A percentile compares a stretch with the other conserved stretches of the same genome.
phyloP scores from a whole-genome alignment of 2,888 invertebrate species.

The Mellilla xanthometata region DNA sequence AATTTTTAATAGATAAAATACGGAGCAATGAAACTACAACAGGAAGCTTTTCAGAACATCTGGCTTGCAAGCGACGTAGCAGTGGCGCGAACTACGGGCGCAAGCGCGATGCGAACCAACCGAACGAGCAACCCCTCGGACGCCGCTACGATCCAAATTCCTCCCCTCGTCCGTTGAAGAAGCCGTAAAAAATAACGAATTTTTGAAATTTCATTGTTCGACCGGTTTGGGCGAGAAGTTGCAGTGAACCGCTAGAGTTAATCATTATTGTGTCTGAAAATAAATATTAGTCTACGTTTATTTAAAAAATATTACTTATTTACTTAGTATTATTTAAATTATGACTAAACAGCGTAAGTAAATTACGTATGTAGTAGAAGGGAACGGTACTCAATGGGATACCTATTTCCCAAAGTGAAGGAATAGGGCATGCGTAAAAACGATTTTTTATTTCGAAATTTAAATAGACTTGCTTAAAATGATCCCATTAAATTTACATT shows the following conservation, averaged over 20 bases:
- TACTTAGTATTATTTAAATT: too few relatives aligned
- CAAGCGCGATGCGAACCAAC: slow-evolving; percentile 79
- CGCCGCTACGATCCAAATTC: slow-evolving; percentile 64
- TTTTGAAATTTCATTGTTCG: slow-evolving; percentile 70
- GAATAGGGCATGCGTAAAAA: too few relatives aligned
- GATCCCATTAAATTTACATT: too few relatives aligned
- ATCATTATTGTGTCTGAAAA: too few relatives aligned
- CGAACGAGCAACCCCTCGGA: slow-evolving; percentile 74
- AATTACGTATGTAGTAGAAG: too few relatives aligned
- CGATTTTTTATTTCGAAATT: too few relatives aligned
- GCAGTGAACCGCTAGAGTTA: slow-evolving; percentile 17
- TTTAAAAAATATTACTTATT: too few relatives aligned
- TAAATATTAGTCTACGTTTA: too few relatives aligned
- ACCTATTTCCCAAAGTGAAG: too few relatives aligned
- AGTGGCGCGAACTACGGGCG: slow-evolving; percentile 83
- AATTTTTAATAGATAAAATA: slow-evolving; percentile 62
- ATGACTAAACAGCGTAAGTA: too few relatives aligned
- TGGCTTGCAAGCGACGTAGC: slow-evolving; percentile 80
- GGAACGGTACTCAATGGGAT: too few relatives aligned
- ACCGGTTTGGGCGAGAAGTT: slow-evolving; percentile 67
- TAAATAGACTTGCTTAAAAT: too few relatives aligned
- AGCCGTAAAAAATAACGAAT: slow-evolving; percentile 79
- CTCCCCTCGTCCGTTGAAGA: slow-evolving; percentile 66
- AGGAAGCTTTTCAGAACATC: slow-evolving; percentile 82
- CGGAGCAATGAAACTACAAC: slow-evolving; percentile 71